Evolutionary conservation across 2,888 invertebrate genomes (phyloP).

Genomic region (Chironomus tentans): DNA sequence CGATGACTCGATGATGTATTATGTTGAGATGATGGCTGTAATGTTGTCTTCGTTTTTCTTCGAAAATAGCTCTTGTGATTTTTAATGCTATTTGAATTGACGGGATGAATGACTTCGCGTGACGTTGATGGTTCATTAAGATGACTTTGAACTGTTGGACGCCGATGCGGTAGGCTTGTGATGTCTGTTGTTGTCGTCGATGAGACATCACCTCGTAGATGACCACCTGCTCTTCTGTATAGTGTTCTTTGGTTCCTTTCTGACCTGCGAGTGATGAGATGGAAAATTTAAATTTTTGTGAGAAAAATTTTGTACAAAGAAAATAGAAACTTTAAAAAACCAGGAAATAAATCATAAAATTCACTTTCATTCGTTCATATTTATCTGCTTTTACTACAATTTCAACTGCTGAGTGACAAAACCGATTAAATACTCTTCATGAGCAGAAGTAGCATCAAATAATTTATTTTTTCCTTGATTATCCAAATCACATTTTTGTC

Average conservation of each 20-base stretch:
- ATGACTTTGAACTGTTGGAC: conserved; percentile 29
- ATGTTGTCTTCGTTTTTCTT: conserved; percentile 30
- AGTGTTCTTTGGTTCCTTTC: conserved; percentile 44
- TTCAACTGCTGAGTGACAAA: no score
- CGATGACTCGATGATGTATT: conserved; percentile 29
- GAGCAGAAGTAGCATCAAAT: no score
- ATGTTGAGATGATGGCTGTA: conserved; percentile 29
- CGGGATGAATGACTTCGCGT: conserved; percentile 9
- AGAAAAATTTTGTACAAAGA: neutral
- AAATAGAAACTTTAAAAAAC: neutral
- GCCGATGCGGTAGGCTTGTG: conserved; percentile 28
- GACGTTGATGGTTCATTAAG: conserved; percentile 29
- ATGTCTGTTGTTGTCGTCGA: conserved; percentile 14
- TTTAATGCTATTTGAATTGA: neutral
- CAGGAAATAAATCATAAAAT: neutral
- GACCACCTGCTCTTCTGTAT: conserved; percentile 60
- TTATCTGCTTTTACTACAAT: neutral
- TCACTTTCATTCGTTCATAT: neutral
- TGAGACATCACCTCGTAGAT: conserved; percentile 43
- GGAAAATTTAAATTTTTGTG: neutral
- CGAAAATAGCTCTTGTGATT: conserved; percentile 29
- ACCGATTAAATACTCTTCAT: no score
- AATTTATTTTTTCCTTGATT: no score
- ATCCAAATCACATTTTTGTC: no score
- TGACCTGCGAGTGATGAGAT: neutral